Evolutionary conservation across 2,113 vertebrate genomes (phyloP).

Genomic region (Hemichromis elongatus): DNA sequence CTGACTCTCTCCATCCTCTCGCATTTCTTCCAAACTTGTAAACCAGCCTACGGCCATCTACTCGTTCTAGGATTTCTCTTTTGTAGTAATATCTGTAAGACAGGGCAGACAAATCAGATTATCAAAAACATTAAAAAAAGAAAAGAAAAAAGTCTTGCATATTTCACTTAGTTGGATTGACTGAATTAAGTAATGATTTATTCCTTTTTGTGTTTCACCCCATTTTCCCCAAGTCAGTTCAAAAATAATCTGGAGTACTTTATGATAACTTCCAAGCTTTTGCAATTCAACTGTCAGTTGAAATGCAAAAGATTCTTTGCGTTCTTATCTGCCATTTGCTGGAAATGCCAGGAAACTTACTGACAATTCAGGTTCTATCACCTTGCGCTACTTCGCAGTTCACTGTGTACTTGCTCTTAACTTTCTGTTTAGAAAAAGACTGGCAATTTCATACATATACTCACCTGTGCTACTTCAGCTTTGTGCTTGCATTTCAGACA

Average conservation of each 20-base stretch:
- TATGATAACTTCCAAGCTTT: neutral
- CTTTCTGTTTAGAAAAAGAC: neutral
- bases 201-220: neutral
- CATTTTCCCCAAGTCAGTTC: neutral
- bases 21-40: slow-evolving; percentile 98
- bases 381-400: neutral
- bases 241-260: neutral
- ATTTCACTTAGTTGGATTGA: neutral
- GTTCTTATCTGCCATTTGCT: neutral
- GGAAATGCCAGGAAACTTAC: neutral
- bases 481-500: neutral
- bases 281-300: fast-evolving
- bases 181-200: neutral
- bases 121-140: neutral
- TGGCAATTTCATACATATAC: neutral
- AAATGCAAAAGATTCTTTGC: neutral
- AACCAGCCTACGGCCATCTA: slow-evolving; percentile 93
- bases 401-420: neutral
- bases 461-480: neutral
- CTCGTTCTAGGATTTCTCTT: slow-evolving; percentile 93
- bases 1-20: slow-evolving; percentile 90
- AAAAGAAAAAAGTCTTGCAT: neutral
- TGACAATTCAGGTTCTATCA: neutral
- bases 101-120: neutral
- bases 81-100: slow-evolving; percentile 96